Evolutionary conservation across 2,797 vertebrate species (phyloP).

Genomic region (Microctenopoma steveboyesi): DNA sequence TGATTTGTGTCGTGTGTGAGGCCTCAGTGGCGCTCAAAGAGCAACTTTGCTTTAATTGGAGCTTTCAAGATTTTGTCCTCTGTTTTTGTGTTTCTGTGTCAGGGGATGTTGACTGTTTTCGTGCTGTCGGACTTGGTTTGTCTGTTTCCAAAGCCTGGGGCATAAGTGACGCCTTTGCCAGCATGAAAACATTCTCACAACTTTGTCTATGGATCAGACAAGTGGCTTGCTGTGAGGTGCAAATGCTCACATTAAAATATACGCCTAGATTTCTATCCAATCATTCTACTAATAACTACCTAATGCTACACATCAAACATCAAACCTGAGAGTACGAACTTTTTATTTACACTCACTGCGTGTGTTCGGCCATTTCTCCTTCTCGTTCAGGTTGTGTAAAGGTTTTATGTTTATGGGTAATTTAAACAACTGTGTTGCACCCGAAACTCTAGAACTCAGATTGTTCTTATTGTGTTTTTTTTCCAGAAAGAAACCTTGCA

Average conservation of each 20-base stretch:
- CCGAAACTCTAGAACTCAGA: neutral
- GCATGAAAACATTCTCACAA: constrained; percentile 44
- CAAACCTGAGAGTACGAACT: too few relatives aligned
- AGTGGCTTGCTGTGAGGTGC: constrained; percentile 37
- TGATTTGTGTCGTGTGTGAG: constrained; percentile 31
- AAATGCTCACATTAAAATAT: constrained; percentile 29
- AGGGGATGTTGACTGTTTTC: constrained; percentile 54
- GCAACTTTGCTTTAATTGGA: constrained; percentile 42
- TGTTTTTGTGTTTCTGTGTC: constrained; percentile 47
- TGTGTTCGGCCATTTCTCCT: too few relatives aligned
- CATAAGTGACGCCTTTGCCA: constrained; percentile 45
- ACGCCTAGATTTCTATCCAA: constrained; percentile 4
- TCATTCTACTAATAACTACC: too few relatives aligned
- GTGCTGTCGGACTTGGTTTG: constrained; percentile 47
- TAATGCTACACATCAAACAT: too few relatives aligned
- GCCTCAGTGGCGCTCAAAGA: constrained; percentile 36
- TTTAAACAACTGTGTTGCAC: neutral
- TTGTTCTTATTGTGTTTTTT: too few relatives aligned
- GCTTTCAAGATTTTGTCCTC: constrained; percentile 52
- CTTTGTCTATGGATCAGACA: constrained; percentile 44
- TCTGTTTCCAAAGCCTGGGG: constrained; percentile 64
- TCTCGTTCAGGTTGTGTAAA: too few relatives aligned
- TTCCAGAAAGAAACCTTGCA: constrained; percentile 2
- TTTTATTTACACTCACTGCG: too few relatives aligned
- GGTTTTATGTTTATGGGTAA: too few relatives aligned